A percentile compares a stretch with the other conserved stretches of the same genome.
Evolutionary conservation across 2,797 vertebrate species (phyloP).

Genomic region (Mastacembelus armatus): DNA sequence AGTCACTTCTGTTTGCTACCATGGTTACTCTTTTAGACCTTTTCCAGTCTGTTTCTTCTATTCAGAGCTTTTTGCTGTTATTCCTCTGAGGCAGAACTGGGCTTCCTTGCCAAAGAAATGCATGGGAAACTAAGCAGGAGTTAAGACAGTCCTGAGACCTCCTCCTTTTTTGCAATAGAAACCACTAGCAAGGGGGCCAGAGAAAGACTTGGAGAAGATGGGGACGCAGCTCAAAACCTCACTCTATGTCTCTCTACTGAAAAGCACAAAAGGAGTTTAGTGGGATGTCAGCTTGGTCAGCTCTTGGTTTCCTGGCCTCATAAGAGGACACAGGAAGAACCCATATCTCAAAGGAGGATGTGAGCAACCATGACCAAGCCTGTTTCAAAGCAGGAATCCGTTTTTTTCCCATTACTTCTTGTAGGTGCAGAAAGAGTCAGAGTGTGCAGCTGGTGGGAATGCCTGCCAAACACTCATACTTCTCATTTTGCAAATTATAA

Average conservation of each 20-base stretch:
- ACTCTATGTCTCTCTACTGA: constrained; percentile 25
- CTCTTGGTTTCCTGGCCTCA: constrained; percentile 22
- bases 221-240: constrained; percentile 51
- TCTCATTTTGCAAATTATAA: constrained; percentile 39
- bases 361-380: constrained; percentile 58
- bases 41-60: constrained; percentile 38
- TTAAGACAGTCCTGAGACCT: constrained; percentile 42
- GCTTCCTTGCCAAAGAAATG: constrained; percentile 52
- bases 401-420: constrained; percentile 31
- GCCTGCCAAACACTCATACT: neutral
- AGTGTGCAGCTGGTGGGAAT: neutral
- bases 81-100: constrained; percentile 43
- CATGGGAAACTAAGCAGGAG: constrained; percentile 59
- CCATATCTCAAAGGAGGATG: constrained; percentile 55
- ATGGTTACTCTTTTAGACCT: constrained; percentile 36
- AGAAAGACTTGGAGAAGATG: constrained; percentile 22
- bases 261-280: constrained; percentile 42
- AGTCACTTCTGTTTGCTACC: constrained; percentile 28
- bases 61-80: constrained; percentile 38
- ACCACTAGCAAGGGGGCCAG: constrained; percentile 21
- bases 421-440: constrained; percentile 10
- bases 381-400: constrained; percentile 29
- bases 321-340: constrained; percentile 41
- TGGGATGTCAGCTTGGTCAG: constrained; percentile 27
- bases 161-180: constrained; percentile 47